Conservation (phyloP, 1,140 invertebrate genomes). For the Lycorma delicatula region DNA sequence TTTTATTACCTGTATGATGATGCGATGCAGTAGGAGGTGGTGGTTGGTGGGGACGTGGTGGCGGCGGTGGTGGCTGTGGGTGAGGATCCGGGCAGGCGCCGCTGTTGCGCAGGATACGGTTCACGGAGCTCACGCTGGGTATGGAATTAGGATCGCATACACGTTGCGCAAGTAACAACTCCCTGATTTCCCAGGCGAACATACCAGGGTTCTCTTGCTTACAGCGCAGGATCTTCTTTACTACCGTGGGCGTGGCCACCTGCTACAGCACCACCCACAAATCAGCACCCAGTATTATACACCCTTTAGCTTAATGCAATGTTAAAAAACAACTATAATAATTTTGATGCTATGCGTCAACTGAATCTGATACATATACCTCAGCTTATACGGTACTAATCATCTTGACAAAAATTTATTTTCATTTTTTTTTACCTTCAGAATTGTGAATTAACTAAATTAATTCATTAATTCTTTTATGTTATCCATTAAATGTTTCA, state of each 20-base stretch:
- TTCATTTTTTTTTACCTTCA: too few relatives aligned
- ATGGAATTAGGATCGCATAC: constrained; percentile 79
- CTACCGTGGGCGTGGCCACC: constrained; percentile 86
- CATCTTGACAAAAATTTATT: too few relatives aligned
- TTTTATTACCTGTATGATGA: too few relatives aligned
- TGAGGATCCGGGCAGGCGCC: constrained; percentile 7
- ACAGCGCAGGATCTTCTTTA: constrained; percentile 81
- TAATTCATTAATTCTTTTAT: too few relatives aligned
- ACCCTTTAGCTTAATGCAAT: too few relatives aligned
- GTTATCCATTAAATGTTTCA: too few relatives aligned
- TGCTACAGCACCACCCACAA: constrained; percentile 55
- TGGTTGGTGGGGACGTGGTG: not conserved
- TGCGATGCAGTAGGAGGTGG: not conserved
- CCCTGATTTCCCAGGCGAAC: constrained; percentile 90
- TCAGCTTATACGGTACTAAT: too few relatives aligned
- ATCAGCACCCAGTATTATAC: too few relatives aligned
- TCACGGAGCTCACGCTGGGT: constrained; percentile 90
- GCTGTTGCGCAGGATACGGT: constrained; percentile 84
- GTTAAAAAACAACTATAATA: too few relatives aligned
- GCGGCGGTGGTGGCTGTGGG: not conserved
- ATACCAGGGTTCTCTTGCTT: constrained; percentile 88
- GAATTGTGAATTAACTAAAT: too few relatives aligned
- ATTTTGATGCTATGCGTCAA: too few relatives aligned
- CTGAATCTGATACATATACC: too few relatives aligned
- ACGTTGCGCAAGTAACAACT: constrained; percentile 71